phyloP scores from a whole-genome alignment of 1,140 invertebrate genomes.

The Harlomillsia oculata region DNA sequence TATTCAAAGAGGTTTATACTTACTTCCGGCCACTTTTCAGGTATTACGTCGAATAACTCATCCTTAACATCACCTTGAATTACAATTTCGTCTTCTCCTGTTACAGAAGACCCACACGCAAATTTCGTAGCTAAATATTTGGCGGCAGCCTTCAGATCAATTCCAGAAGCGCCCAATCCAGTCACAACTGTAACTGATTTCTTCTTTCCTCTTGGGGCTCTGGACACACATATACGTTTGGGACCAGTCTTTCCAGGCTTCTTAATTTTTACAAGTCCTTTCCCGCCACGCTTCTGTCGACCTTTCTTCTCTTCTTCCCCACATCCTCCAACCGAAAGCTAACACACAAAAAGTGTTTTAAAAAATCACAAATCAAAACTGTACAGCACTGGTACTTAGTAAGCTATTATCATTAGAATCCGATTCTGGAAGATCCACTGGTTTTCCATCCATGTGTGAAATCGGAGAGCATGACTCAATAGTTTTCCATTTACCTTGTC shows the following conservation, averaged over 20 bases:
- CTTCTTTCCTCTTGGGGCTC: slow-evolving; percentile 93
- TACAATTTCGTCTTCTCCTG: slow-evolving; percentile 97
- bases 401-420: neutral
- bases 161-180: slow-evolving; percentile 83
- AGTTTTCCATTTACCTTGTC: slow-evolving; percentile 55
- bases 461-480: slow-evolving; percentile 49
- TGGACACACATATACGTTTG: slow-evolving; percentile 67
- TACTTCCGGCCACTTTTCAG: slow-evolving; percentile 93
- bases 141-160: slow-evolving; percentile 94
- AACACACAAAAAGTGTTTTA: neutral
- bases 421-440: neutral
- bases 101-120: slow-evolving; percentile 96
- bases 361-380: neutral
- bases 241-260: slow-evolving; percentile 69
- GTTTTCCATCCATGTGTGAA: slow-evolving; percentile 2
- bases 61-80: slow-evolving; percentile 98
- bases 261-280: slow-evolving; percentile 76
- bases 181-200: slow-evolving; percentile 92
- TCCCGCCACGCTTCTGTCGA: slow-evolving; percentile 78
- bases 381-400: slow-evolving; percentile 1
- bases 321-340: slow-evolving; percentile 45
- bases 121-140: slow-evolving; percentile 98
- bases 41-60: slow-evolving; percentile 92
- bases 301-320: slow-evolving; percentile 80
- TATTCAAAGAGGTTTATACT: slow-evolving; percentile 21